phyloP scores from a whole-genome alignment of 2,797 vertebrate species.

The Alca torda region DNA sequence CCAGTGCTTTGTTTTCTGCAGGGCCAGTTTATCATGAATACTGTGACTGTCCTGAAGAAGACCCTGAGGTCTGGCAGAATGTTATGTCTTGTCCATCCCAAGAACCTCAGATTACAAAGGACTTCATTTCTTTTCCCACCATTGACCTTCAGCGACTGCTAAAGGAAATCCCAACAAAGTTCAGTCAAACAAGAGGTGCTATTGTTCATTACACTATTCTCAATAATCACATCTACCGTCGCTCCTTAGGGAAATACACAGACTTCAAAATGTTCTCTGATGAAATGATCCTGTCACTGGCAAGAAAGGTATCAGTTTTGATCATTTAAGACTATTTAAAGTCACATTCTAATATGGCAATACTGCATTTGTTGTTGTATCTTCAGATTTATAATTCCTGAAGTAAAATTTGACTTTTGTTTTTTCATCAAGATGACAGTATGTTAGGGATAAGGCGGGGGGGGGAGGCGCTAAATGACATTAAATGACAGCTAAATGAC shows the following conservation, averaged over 20 bases:
- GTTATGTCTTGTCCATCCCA: constrained; percentile 81
- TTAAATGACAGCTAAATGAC: no score
- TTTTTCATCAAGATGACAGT: neutral
- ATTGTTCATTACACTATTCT: constrained; percentile 89
- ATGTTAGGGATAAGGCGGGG: neutral
- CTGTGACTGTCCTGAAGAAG: constrained; percentile 85
- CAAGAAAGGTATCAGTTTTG: constrained; percentile 83
- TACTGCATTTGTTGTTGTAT: neutral
- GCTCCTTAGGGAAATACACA: constrained; percentile 89
- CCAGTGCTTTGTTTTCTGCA: constrained; percentile 54
- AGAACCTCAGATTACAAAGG: constrained; percentile 84
- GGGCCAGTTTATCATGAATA: constrained; percentile 92
- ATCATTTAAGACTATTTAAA: neutral
- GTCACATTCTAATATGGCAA: neutral
- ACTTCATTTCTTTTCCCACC: constrained; percentile 85
- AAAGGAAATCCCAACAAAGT: constrained; percentile 84
- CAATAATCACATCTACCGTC: constrained; percentile 84
- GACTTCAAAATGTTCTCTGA: constrained; percentile 98
- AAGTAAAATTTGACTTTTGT: neutral
- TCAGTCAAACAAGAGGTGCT: constrained; percentile 83
- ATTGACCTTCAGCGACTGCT: constrained; percentile 84
- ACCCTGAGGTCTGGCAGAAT: constrained; percentile 80
- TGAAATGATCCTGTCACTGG: constrained; percentile 89
- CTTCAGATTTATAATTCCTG: neutral
- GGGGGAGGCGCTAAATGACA: neutral